Evolutionary conservation across 2,888 invertebrate species (phyloP).

Genomic region (Campoplex capitator): DNA sequence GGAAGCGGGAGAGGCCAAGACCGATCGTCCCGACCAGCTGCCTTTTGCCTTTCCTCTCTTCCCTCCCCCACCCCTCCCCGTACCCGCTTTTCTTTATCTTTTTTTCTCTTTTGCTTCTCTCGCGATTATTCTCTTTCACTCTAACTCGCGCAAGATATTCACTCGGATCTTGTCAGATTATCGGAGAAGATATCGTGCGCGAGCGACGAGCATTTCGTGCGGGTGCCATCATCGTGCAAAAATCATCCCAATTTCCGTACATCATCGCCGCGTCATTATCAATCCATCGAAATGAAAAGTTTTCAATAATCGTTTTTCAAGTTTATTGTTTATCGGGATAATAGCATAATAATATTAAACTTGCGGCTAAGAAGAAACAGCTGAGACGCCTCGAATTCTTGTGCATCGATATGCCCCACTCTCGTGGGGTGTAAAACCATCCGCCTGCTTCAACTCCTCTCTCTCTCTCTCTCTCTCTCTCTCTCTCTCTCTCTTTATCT

Average conservation of each 20-base stretch:
- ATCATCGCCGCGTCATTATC: background rate
- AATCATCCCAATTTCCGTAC: background rate
- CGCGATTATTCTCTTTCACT: conserved; percentile 33
- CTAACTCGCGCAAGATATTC: conserved; percentile 50
- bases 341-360: no score
- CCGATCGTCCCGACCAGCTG: conserved; percentile 68
- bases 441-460: background rate
- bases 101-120: conserved; percentile 21
- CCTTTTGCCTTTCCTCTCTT: conserved; percentile 63
- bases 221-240: conserved; percentile 20
- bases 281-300: background rate
- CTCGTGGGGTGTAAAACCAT: conserved; percentile 72
- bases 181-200: background rate
- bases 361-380: conserved; percentile 75
- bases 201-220: background rate
- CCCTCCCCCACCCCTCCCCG: conserved; percentile 21
- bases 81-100: conserved; percentile 34
- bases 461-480: background rate
- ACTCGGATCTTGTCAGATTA: conserved; percentile 54
- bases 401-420: conserved; percentile 64
- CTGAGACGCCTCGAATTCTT: conserved; percentile 81
- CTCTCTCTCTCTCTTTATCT: background rate
- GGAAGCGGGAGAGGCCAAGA: conserved; percentile 64
- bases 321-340: conserved; percentile 26
- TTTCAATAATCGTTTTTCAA: background rate